A percentile compares a stretch with the other conserved stretches of the same genome.
These are phyloP conservation scores for Cinara cedri DNA, from an alignment of 2,888 invertebrate genomes.

Conservation along the genomic window DNA sequence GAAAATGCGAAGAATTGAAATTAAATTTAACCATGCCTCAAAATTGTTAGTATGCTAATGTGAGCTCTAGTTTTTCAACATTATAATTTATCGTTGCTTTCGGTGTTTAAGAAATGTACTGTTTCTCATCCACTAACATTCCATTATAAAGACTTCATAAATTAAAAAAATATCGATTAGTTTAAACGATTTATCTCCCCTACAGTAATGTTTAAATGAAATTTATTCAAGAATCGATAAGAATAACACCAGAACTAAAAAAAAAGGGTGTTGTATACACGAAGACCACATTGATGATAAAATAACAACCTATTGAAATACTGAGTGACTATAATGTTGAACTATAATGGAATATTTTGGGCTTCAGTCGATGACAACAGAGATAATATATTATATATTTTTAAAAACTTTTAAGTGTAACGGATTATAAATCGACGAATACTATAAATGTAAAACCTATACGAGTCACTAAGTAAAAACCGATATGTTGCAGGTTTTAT, in stretches of 20 bases:
- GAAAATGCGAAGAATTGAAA: too few species aligned
- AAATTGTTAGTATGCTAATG: too few species aligned
- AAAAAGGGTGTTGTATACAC: neutral
- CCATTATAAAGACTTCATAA: too few species aligned
- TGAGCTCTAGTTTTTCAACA: too few species aligned
- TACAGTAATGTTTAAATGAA: too few species aligned
- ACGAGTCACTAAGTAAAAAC: slow-evolving; percentile 23
- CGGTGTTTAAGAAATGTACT: too few species aligned
- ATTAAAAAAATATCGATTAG: too few species aligned
- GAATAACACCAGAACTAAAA: slow-evolving; percentile 2
- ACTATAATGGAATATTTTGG: neutral
- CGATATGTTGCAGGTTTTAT: slow-evolving; percentile 5
- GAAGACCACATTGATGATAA: neutral
- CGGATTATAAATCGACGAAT: neutral
- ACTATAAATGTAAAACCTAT: neutral
- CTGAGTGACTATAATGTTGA: too few species aligned
- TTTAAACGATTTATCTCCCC: too few species aligned
- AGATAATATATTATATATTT: slow-evolving; percentile 7
- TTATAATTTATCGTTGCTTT: too few species aligned
- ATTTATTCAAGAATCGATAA: neutral
- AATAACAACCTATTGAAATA: slow-evolving; percentile 28
- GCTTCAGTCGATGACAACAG: slow-evolving; percentile 13
- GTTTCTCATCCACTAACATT: too few species aligned
- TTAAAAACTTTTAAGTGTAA: slow-evolving; percentile 8
- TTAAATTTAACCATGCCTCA: too few species aligned